phyloP scores from a whole-genome alignment of 1,140 invertebrate genomes.

The Thrips palmi region DNA sequence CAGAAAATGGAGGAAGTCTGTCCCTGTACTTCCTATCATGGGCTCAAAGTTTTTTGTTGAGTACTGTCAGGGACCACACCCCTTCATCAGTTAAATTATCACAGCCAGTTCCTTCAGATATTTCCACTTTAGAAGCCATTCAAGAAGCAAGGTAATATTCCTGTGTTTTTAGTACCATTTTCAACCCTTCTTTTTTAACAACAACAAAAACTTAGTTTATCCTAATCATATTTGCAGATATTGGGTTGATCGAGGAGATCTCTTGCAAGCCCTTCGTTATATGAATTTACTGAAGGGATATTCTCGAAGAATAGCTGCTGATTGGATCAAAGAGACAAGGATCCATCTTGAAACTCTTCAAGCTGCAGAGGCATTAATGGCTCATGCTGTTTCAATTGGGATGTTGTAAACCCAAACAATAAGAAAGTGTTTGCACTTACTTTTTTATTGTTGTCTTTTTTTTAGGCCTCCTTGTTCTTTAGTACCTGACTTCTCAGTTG shows the following conservation, averaged over 20 bases:
- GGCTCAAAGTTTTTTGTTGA: slow-evolving; percentile 53
- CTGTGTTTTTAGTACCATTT: too few species aligned
- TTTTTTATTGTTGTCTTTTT: too few species aligned
- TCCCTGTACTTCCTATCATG: slow-evolving; percentile 75
- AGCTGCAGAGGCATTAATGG: slow-evolving; percentile 67
- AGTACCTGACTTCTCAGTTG: too few species aligned
- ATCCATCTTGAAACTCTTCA: slow-evolving; percentile 78
- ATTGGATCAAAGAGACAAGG: slow-evolving; percentile 75
- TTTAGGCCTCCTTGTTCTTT: too few species aligned
- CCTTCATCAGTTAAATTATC: too few species aligned
- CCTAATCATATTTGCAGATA: slow-evolving; percentile 53
- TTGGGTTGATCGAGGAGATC: slow-evolving; percentile 68
- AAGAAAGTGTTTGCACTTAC: too few species aligned
- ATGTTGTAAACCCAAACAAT: too few species aligned
- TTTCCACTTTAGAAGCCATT: slow-evolving; percentile 75
- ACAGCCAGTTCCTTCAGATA: slow-evolving; percentile 42
- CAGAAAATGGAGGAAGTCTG: slow-evolving; percentile 52
- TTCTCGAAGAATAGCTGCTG: slow-evolving; percentile 50
- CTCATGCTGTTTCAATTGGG: too few species aligned
- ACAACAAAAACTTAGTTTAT: neutral
- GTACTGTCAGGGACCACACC: too few species aligned
- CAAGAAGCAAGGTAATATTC: slow-evolving; percentile 57
- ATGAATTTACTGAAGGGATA: slow-evolving; percentile 80
- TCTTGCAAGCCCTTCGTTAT: slow-evolving; percentile 68
- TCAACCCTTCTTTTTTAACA: neutral